Conservation (phyloP, 2,888 invertebrate genomes). For the Heliothis peltigera region DNA sequence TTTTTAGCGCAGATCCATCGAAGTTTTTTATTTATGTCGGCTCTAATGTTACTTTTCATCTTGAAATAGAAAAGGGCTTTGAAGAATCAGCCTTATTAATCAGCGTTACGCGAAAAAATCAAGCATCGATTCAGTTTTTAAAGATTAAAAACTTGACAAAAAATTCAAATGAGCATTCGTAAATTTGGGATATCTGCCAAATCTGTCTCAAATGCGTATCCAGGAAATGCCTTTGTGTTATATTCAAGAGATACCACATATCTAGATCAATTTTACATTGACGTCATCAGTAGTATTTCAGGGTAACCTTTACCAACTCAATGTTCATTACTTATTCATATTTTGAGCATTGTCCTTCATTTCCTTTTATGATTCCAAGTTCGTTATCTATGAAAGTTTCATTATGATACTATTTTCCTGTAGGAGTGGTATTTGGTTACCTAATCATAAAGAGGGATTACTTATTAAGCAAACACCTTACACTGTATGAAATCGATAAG, state of each 20-base stretch:
- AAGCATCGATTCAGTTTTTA: background rate
- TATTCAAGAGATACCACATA: constrained; percentile 35
- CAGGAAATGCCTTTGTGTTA: constrained; percentile 43
- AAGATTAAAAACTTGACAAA: constrained; percentile 10
- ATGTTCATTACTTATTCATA: constrained; percentile 52
- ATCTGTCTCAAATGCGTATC: constrained; percentile 12
- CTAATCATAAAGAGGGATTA: constrained; percentile 31
- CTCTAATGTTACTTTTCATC: constrained; percentile 17
- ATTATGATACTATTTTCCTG: constrained; percentile 7
- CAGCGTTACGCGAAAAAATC: background rate
- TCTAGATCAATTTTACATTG: constrained; percentile 32
- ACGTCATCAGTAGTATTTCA: constrained; percentile 44
- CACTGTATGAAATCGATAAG: constrained; percentile 54
- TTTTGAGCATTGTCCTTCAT: constrained; percentile 44
- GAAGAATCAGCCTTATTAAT: background rate
- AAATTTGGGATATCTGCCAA: constrained; percentile 40
- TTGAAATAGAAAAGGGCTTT: background rate
- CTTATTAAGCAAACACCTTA: constrained; percentile 29
- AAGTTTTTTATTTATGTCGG: constrained; percentile 19
- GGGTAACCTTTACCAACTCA: constrained; percentile 21
- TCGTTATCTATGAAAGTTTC: constrained; percentile 34
- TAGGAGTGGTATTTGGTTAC: constrained; percentile 33
- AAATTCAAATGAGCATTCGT: background rate
- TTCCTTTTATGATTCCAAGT: constrained; percentile 45
- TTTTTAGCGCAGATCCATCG: constrained; percentile 27